Conservation (phyloP, 2,888 invertebrate genomes). For the Laothoe populi region DNA sequence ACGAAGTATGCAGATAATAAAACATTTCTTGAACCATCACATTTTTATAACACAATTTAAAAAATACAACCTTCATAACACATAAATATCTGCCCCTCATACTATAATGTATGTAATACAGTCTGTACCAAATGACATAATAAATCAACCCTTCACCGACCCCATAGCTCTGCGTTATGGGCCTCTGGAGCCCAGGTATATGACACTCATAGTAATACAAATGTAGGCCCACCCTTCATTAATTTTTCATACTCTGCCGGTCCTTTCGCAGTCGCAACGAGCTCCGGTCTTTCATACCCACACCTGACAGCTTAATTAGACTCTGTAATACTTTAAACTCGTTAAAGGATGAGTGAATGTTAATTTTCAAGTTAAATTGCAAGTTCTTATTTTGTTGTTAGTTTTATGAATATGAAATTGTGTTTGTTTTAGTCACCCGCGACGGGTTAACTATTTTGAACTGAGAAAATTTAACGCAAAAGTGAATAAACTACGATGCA, state of each 20-base stretch:
- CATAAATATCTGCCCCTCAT: constrained; percentile 16
- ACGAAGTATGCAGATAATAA: neutral
- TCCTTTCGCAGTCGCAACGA: constrained; percentile 6
- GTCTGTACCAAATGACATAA: constrained; percentile 34
- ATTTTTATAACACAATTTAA: neutral
- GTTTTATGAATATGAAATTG: constrained; percentile 2
- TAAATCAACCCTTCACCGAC: constrained; percentile 42
- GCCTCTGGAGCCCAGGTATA: constrained; percentile 18
- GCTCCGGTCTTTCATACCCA: constrained; percentile 17
- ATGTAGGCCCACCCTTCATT: constrained; percentile 12
- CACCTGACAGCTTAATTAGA: constrained; percentile 22
- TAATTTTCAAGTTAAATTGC: constrained; percentile 19
- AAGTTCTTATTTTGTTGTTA: neutral
- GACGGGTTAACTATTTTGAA: constrained; percentile 1
- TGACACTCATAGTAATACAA: constrained; percentile 20
- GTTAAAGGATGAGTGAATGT: constrained; percentile 9
- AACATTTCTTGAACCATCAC: neutral
- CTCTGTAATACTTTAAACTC: constrained; percentile 1
- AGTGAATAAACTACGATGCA: neutral
- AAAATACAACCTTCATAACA: constrained; percentile 1
- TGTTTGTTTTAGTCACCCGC: neutral
- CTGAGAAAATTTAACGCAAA: neutral
- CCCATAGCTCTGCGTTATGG: constrained; percentile 28
- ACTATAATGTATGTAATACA: constrained; percentile 33
- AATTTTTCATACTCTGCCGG: constrained; percentile 19